These are phyloP conservation scores for Vanacampus margaritifer DNA, from an alignment of 2,113 vertebrate genomes.

Conservation along the genomic window DNA sequence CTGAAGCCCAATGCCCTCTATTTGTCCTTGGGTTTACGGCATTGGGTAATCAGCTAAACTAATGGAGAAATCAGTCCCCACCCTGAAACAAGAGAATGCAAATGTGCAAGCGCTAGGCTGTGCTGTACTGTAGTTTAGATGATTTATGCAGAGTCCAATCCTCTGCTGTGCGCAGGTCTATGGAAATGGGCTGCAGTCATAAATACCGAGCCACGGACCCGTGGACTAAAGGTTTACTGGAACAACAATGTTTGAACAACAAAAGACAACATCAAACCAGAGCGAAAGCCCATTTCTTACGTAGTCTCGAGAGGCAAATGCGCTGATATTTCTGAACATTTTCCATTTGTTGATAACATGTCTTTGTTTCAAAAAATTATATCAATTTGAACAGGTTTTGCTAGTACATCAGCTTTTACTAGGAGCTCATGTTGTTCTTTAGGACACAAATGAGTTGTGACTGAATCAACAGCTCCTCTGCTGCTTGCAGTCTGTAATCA, in stretches of 20 bases:
- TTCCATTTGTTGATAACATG: too few relatives aligned
- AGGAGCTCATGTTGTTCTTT: too few relatives aligned
- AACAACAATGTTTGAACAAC: too few relatives aligned
- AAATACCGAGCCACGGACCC: slow-evolving; percentile 28
- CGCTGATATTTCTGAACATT: slow-evolving; percentile 1
- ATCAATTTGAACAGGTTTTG: too few relatives aligned
- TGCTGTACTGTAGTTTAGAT: slow-evolving; percentile 43
- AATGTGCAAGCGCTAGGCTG: slow-evolving; percentile 32
- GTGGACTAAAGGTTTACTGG: slow-evolving; percentile 41
- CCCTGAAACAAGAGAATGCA: slow-evolving; percentile 31
- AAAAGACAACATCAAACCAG: slow-evolving; percentile 23
- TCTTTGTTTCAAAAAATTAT: too few relatives aligned
- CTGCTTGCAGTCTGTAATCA: too few relatives aligned
- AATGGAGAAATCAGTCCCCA: slow-evolving; percentile 39
- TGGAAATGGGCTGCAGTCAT: slow-evolving; percentile 28
- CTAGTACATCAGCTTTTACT: too few relatives aligned
- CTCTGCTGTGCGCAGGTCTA: slow-evolving; percentile 42
- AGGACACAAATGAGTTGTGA: too few relatives aligned
- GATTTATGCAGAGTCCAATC: slow-evolving; percentile 51
- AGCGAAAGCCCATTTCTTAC: neutral
- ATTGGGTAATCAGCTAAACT: slow-evolving; percentile 63
- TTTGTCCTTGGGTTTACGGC: slow-evolving; percentile 64
- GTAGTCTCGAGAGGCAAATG: slow-evolving; percentile 8
- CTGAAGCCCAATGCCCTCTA: slow-evolving; percentile 55
- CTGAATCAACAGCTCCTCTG: too few relatives aligned